A percentile compares a stretch with the other conserved stretches of the same genome.
Evolutionary conservation across 2,113 vertebrate genomes (phyloP).

Genomic region (Lasiurus cinereus): DNA sequence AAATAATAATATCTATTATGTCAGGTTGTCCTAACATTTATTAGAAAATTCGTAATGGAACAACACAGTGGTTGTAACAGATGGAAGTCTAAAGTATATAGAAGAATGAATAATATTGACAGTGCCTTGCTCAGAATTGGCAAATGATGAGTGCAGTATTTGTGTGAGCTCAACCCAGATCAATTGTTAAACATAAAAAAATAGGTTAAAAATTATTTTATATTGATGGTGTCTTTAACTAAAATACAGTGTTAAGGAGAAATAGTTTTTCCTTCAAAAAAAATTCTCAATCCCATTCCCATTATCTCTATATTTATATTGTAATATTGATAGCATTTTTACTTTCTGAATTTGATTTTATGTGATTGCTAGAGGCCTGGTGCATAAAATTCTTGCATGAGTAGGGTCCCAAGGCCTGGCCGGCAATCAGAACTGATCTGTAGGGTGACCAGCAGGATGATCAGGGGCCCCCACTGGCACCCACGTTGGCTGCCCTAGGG

Average conservation of each 20-base stretch:
- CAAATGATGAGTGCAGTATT: neutral
- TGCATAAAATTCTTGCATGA: no score
- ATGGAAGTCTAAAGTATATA: neutral
- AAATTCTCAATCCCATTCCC: neutral
- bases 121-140: neutral
- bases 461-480: no score
- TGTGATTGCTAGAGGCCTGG: neutral
- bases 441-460: no score
- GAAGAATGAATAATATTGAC: neutral
- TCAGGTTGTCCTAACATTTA: neutral
- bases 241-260: neutral
- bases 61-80: neutral
- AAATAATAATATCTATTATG: neutral
- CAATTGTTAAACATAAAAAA: neutral
- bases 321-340: neutral
- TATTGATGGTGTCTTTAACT: neutral
- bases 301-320: neutral
- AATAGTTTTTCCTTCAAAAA: neutral
- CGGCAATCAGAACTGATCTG: no score
- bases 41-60: neutral
- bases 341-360: neutral
- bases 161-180: neutral
- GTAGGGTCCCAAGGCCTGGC: no score
- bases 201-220: constrained; percentile 6
- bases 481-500: no score